Percentiles rank a stretch among this genome's conserved stretches.
Conservation (phyloP, 1,140 invertebrate species). For the Anoplolepis gracilipes region DNA sequence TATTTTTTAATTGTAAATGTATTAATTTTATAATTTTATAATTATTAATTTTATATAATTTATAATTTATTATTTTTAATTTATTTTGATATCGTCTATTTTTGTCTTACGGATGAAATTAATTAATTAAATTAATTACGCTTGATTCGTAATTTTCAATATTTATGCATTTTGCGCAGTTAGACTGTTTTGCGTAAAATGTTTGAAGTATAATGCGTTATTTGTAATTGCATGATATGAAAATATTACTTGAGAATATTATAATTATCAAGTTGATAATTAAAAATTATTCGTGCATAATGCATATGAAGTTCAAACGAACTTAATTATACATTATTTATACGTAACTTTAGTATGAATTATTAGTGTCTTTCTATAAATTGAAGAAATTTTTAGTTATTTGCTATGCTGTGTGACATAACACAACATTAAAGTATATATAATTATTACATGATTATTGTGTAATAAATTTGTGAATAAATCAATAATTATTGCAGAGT, state of each 20-base stretch:
- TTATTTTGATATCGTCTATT: not conserved
- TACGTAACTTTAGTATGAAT: not conserved
- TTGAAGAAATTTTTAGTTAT: not conserved
- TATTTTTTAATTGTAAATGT: too few species aligned
- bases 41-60: too few species aligned
- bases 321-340: constrained; percentile 1
- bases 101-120: not conserved
- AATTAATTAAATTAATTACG: constrained; percentile 4
- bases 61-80: too few species aligned
- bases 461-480: not conserved
- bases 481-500: constrained; percentile 8
- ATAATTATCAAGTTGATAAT: constrained; percentile 22
- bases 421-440: not conserved
- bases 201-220: not conserved
- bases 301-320: not conserved
- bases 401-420: not conserved
- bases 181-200: not conserved
- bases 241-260: constrained; percentile 2
- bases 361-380: not conserved
- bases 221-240: constrained; percentile 1
- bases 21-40: too few species aligned
- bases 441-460: not conserved
- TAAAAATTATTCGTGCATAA: constrained; percentile 33
- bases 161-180: not conserved
- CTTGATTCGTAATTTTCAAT: not conserved